phyloP scores from a whole-genome alignment of 1,140 invertebrate species.

The Spodoptera frugiperda region DNA sequence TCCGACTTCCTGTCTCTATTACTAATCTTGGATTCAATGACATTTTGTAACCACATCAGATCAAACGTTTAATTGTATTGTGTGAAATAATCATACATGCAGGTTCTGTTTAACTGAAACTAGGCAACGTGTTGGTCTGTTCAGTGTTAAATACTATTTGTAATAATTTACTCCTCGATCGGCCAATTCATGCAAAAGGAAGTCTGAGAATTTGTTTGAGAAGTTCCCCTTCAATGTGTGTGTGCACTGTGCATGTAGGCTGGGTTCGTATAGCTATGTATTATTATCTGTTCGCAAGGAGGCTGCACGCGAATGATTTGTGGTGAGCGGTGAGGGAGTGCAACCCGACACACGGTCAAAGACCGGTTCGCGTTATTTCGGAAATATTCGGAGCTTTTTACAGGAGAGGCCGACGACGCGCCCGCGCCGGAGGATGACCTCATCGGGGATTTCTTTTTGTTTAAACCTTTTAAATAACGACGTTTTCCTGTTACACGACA shows the following conservation, averaged over 20 bases:
- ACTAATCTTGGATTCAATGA: no score
- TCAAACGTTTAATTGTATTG: neutral
- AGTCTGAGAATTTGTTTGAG: neutral
- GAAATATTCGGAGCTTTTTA: slow-evolving; percentile 67
- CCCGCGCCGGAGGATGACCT: slow-evolving; percentile 68
- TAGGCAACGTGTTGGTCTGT: slow-evolving; percentile 2
- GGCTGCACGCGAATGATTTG: slow-evolving; percentile 72
- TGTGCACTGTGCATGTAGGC: no score
- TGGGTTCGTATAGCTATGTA: neutral
- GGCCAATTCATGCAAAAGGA: neutral
- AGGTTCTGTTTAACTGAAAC: slow-evolving; percentile 6
- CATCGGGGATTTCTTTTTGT: slow-evolving; percentile 63
- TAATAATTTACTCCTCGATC: slow-evolving; percentile 1
- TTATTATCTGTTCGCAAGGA: slow-evolving; percentile 45
- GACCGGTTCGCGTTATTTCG: slow-evolving; percentile 80
- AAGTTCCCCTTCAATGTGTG: neutral
- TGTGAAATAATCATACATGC: no score
- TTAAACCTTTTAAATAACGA: slow-evolving; percentile 47
- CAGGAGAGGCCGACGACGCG: slow-evolving; percentile 58
- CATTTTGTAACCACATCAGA: no score
- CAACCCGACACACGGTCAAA: slow-evolving; percentile 76
- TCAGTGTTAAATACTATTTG: slow-evolving; percentile 15
- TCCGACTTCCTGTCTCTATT: no score
- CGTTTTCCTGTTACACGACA: slow-evolving; percentile 48
- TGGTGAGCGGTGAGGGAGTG: slow-evolving; percentile 62